Conservation (phyloP, 2,888 invertebrate genomes). For the Amblyjoppa fuscipennis region DNA sequence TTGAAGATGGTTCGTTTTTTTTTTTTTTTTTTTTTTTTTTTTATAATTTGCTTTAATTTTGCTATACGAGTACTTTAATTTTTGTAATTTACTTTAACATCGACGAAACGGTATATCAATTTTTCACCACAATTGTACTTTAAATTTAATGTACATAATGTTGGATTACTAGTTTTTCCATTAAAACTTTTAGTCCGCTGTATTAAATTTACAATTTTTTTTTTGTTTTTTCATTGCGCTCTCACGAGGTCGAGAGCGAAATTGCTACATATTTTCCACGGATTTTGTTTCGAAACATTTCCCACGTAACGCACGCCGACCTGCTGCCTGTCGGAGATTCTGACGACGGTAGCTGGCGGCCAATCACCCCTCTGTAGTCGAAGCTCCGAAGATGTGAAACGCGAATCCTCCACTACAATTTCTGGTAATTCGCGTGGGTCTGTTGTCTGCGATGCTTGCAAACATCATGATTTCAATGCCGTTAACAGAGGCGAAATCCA, state of each 20-base stretch:
- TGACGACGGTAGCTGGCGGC: conserved; percentile 26
- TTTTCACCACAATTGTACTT: no score
- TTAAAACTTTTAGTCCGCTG: no score
- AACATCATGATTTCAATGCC: conserved; percentile 51
- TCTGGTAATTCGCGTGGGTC: conserved; percentile 36
- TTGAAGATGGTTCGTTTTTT: no score
- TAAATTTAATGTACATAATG: no score
- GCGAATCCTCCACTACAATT: conserved; percentile 16
- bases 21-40: no score
- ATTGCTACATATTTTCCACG: background rate
- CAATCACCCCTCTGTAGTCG: background rate
- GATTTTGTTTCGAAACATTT: background rate
- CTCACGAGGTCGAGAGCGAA: background rate
- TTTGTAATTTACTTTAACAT: no score
- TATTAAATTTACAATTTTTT: no score
- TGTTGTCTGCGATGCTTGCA: conserved; percentile 36
- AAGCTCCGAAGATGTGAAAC: conserved; percentile 22
- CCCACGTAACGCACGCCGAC: background rate
- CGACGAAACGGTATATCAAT: no score
- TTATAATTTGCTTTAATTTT: no score
- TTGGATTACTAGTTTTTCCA: no score
- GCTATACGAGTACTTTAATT: no score
- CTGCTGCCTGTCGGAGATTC: conserved; percentile 2
- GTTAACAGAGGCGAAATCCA: conserved; percentile 34
- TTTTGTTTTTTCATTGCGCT: background rate